These are phyloP conservation scores for Antigone vipio DNA, from an alignment of 2,113 vertebrate genomes.

Conservation along the genomic window DNA sequence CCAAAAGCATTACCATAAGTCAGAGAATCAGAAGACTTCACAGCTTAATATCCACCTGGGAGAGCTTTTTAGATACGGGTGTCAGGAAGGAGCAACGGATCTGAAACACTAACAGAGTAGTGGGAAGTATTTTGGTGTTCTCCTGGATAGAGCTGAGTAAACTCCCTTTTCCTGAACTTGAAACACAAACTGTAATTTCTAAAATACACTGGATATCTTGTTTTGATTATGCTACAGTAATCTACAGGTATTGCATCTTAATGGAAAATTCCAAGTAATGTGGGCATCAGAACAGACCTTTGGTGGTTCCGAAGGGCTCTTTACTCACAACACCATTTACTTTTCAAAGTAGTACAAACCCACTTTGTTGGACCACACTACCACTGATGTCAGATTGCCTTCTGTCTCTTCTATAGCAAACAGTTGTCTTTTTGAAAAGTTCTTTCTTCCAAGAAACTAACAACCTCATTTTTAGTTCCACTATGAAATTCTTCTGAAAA, in stretches of 20 bases:
- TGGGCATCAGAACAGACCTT: neutral
- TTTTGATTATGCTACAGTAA: neutral
- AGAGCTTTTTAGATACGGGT: neutral
- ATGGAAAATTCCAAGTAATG: neutral
- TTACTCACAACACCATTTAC: neutral
- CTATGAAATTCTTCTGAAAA: neutral
- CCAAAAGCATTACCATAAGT: neutral
- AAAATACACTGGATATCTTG: neutral
- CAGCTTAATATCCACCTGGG: neutral
- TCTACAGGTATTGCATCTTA: neutral
- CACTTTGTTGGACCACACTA: neutral
- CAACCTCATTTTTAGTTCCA: neutral
- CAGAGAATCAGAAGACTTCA: neutral
- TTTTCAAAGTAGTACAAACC: neutral
- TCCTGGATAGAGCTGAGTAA: neutral
- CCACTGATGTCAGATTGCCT: neutral
- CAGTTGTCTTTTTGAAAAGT: neutral
- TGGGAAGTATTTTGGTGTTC: neutral
- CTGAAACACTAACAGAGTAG: neutral
- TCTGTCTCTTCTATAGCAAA: neutral
- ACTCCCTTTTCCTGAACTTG: neutral
- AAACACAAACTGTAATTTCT: neutral
- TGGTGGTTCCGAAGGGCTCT: neutral
- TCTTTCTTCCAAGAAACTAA: neutral
- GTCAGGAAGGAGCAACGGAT: neutral